These are phyloP conservation scores for Bathynomus jamesi DNA, from an alignment of 1,140 invertebrate species.

Conservation along the genomic window DNA sequence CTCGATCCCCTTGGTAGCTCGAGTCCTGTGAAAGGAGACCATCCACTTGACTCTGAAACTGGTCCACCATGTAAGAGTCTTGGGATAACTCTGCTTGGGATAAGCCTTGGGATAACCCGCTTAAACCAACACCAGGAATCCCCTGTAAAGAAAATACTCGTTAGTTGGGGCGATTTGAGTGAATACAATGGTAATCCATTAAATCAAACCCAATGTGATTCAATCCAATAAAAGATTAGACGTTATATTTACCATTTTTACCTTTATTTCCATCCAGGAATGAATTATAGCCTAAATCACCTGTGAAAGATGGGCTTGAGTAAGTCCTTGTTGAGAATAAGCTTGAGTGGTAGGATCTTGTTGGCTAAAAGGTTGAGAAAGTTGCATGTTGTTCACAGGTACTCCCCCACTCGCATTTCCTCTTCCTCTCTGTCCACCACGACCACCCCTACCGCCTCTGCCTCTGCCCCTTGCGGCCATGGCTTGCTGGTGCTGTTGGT, in stretches of 20 bases:
- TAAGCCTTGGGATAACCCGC: slow-evolving; percentile 43
- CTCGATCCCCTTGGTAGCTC: slow-evolving; percentile 69
- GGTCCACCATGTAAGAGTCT: slow-evolving; percentile 74
- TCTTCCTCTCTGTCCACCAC: slow-evolving; percentile 12
- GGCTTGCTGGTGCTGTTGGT: slow-evolving; percentile 70
- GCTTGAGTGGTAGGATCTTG: slow-evolving; percentile 49
- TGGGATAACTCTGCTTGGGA: slow-evolving; percentile 74
- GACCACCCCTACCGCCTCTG: slow-evolving; percentile 8
- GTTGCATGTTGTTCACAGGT: slow-evolving; percentile 15
- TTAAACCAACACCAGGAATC: slow-evolving; percentile 27
- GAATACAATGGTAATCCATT: neutral
- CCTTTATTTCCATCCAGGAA: no score
- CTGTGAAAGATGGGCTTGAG: slow-evolving; percentile 50
- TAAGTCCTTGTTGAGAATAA: slow-evolving; percentile 45
- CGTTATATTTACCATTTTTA: no score
- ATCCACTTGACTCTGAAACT: slow-evolving; percentile 89
- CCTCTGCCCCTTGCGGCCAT: slow-evolving; percentile 38
- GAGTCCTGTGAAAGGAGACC: slow-evolving; percentile 90
- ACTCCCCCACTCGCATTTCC: neutral
- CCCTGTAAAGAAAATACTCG: slow-evolving; percentile 10
- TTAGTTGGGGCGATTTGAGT: no score
- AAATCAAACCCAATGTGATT: no score
- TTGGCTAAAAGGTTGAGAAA: slow-evolving; percentile 44
- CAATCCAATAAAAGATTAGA: no score
- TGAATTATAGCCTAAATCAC: slow-evolving; percentile 40